Conservation (phyloP, 2,113 vertebrate species). For the Gymnocephalus cernua region DNA sequence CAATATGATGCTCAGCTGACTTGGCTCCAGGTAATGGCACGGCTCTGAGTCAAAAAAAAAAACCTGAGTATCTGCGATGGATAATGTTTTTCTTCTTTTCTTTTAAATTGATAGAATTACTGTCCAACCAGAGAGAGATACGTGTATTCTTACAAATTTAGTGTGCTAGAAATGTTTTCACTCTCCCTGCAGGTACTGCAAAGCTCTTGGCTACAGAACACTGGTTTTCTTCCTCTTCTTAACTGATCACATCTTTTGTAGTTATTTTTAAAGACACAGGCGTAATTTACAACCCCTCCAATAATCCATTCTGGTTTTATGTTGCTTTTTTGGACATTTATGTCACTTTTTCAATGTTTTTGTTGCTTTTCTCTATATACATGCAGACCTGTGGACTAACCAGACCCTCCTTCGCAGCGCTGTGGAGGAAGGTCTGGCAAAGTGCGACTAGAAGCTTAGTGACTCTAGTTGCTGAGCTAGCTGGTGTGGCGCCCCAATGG, state of each 20-base stretch:
- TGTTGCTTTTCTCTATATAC: too few relatives aligned
- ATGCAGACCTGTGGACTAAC: too few relatives aligned
- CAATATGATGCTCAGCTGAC: constrained; percentile 71
- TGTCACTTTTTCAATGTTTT: too few relatives aligned
- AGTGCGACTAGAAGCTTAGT: too few relatives aligned
- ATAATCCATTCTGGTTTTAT: too few relatives aligned
- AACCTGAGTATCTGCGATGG: neutral
- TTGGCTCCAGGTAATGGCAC: constrained; percentile 27
- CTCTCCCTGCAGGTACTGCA: constrained; percentile 23
- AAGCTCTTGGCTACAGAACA: constrained; percentile 12
- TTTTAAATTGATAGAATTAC: neutral
- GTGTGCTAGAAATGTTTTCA: neutral
- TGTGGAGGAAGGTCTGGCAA: too few relatives aligned
- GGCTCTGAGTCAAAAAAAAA: neutral
- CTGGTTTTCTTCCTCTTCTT: neutral
- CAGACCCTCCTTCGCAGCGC: too few relatives aligned
- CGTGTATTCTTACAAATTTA: neutral
- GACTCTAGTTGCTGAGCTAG: too few relatives aligned
- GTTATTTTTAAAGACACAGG: neutral
- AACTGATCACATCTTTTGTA: neutral
- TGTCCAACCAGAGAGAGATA: neutral
- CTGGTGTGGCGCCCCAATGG: too few relatives aligned
- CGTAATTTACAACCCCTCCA: too few relatives aligned
- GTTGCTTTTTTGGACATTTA: too few relatives aligned
- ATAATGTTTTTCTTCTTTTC: neutral